Evolutionary conservation across 2,113 vertebrate species (phyloP).

Genomic region (Indicator maculatus): DNA sequence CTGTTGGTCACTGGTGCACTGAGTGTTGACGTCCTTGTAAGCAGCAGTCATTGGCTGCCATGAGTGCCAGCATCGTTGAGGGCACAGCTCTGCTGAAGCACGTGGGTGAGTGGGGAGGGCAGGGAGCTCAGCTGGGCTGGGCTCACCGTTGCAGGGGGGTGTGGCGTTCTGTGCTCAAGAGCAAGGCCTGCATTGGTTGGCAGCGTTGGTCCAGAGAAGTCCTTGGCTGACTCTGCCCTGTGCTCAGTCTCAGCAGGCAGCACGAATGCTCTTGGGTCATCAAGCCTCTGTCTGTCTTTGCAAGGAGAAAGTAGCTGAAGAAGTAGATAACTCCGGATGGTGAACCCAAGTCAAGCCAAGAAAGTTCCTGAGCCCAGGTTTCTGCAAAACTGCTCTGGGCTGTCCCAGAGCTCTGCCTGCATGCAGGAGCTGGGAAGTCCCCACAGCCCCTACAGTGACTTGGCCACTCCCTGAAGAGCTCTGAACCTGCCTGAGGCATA

Average conservation of each 20-base stretch:
- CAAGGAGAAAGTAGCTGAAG: too few relatives aligned
- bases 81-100: too few relatives aligned
- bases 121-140: too few relatives aligned
- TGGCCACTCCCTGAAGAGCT: accelerated
- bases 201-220: accelerated
- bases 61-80: too few relatives aligned
- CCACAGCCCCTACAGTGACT: accelerated
- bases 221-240: neutral
- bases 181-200: accelerated
- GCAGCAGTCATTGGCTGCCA: too few relatives aligned
- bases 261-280: too few relatives aligned
- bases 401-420: too few relatives aligned
- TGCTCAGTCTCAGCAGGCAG: neutral
- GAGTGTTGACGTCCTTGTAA: neutral
- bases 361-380: neutral
- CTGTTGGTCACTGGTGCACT: accelerated
- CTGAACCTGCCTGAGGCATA: accelerated
- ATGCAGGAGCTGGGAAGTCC: neutral
- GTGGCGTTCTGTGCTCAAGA: neutral
- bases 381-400: neutral
- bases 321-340: accelerated
- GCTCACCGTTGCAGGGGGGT: too few relatives aligned
- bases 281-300: accelerated
- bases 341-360: too few relatives aligned
- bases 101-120: too few relatives aligned